phyloP scores from a whole-genome alignment of 2,888 invertebrate genomes.

The Ferdinandea cuprea region DNA sequence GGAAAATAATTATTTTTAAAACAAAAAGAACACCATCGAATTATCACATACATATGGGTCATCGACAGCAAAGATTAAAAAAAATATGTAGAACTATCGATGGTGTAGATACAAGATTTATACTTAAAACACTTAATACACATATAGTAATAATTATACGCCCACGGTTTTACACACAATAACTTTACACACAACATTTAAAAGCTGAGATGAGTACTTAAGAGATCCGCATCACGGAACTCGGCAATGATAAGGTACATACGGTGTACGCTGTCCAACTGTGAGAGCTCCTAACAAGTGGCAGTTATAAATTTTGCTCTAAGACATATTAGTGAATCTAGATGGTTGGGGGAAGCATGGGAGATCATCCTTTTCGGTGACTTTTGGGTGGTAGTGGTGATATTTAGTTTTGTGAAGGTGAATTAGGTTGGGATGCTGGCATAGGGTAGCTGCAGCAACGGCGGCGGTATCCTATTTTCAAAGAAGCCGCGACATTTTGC shows the following conservation, averaged over 20 bases:
- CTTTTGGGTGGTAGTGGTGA: conserved; percentile 22
- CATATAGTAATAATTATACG: conserved; percentile 13
- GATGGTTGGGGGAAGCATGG: conserved; percentile 43
- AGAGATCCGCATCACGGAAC: conserved; percentile 46
- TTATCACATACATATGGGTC: conserved; percentile 16
- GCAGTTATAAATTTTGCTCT: conserved; percentile 67
- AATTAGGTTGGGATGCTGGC: conserved; percentile 60
- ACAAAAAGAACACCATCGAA: conserved; percentile 15
- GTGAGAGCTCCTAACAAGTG: conserved; percentile 70
- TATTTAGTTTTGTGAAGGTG: conserved; percentile 35
- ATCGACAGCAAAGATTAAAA: conserved; percentile 44
- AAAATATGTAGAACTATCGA: conserved; percentile 33
- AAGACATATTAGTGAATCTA: conserved; percentile 57
- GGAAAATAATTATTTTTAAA: conserved; percentile 23
- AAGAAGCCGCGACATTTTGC: conserved; percentile 83
- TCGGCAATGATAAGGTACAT: conserved; percentile 50
- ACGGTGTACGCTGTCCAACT: conserved; percentile 72
- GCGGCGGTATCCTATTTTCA: conserved; percentile 77
- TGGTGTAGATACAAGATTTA: conserved; percentile 29
- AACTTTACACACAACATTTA: conserved; percentile 64
- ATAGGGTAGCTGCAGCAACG: conserved; percentile 67
- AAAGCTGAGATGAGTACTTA: conserved; percentile 61
- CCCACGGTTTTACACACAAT: conserved; percentile 31
- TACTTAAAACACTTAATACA: conserved; percentile 45
- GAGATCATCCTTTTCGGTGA: conserved; percentile 58